Evolutionary conservation across 1,140 invertebrate genomes (phyloP).

Genomic region (Macrobrachium nipponense): DNA sequence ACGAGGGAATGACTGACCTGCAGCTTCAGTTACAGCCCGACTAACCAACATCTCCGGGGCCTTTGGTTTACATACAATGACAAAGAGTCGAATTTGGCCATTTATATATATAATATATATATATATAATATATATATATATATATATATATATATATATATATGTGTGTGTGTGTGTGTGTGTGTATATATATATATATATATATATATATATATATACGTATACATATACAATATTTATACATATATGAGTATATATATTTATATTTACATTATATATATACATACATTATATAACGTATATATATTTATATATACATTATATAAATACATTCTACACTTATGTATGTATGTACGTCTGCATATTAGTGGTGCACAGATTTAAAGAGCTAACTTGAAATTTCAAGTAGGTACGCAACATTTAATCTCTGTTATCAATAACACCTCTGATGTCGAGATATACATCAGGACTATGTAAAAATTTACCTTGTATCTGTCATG

Average conservation of each 20-base stretch:
- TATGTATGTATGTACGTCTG: background rate
- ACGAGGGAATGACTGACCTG: too few relatives aligned
- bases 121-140: background rate
- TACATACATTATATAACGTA: background rate
- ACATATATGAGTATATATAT: background rate
- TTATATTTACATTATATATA: too few relatives aligned
- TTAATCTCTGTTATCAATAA: too few relatives aligned
- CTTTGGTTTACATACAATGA: too few relatives aligned
- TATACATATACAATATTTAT: background rate
- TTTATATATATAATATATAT: background rate
- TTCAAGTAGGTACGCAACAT: too few relatives aligned
- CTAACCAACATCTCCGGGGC: too few relatives aligned
- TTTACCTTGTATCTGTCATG: too few relatives aligned
- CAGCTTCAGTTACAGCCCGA: too few relatives aligned
- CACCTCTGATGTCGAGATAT: too few relatives aligned
- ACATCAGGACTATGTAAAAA: too few relatives aligned
- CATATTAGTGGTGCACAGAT: background rate
- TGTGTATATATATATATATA: background rate
- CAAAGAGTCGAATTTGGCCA: too few relatives aligned
- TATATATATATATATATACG: background rate
- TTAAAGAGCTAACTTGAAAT: too few relatives aligned
- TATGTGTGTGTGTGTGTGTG: background rate
- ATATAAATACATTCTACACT: background rate
- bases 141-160: background rate
- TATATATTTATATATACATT: conserved; percentile 13